Conservation (phyloP, 2,888 invertebrate species). For the Drosophila nigricruria region DNA sequence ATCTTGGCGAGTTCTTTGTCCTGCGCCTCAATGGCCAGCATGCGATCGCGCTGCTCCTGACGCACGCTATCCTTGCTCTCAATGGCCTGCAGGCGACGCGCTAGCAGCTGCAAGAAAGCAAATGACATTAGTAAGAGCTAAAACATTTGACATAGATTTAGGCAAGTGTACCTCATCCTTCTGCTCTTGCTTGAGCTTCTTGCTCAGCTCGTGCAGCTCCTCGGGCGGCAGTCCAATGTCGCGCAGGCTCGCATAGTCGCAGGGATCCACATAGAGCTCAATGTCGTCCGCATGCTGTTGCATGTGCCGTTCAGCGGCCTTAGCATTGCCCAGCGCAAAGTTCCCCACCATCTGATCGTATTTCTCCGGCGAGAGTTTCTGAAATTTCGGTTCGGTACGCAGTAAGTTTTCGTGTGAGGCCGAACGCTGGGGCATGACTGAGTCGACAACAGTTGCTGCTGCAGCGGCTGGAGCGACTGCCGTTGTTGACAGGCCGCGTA, state of each 20-base stretch:
- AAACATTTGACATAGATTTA: no score
- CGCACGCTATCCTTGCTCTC: slow-evolving; percentile 88
- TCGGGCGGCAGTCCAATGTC: slow-evolving; percentile 86
- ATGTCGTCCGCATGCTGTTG: slow-evolving; percentile 82
- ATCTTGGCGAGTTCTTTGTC: slow-evolving; percentile 92
- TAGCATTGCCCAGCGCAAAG: slow-evolving; percentile 52
- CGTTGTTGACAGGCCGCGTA: slow-evolving; percentile 69
- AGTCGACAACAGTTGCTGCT: slow-evolving; percentile 41
- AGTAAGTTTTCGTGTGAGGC: slow-evolving; percentile 81
- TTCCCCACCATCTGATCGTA: slow-evolving; percentile 83
- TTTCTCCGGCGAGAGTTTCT: slow-evolving; percentile 83
- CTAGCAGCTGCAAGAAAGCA: slow-evolving; percentile 87
- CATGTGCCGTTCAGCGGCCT: slow-evolving; percentile 71
- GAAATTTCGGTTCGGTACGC: slow-evolving; percentile 83
- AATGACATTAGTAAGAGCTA: neutral
- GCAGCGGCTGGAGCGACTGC: slow-evolving; percentile 35
- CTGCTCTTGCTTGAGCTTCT: slow-evolving; percentile 89
- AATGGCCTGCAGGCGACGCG: slow-evolving; percentile 91
- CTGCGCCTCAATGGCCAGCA: slow-evolving; percentile 92
- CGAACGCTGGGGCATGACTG: slow-evolving; percentile 66
- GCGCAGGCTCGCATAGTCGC: slow-evolving; percentile 82
- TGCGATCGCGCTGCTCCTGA: slow-evolving; percentile 87
- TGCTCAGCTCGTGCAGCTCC: slow-evolving; percentile 87
- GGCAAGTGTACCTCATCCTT: slow-evolving; percentile 88
- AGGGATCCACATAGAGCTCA: slow-evolving; percentile 84